These are phyloP conservation scores for Nomada ferruginata DNA, from an alignment of 2,888 invertebrate genomes.

Conservation along the genomic window DNA sequence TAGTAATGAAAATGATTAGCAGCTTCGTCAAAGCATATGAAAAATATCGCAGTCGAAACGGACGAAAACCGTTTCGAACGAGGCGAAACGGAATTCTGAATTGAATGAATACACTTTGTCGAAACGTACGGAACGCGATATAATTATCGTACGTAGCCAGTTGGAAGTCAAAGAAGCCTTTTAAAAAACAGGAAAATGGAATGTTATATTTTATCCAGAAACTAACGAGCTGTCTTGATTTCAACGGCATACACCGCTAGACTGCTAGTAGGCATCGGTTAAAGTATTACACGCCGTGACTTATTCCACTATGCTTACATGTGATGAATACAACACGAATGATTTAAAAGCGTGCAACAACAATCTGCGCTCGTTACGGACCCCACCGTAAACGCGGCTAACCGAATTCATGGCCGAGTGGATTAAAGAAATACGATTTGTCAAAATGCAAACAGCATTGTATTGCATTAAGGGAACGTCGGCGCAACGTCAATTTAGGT, in stretches of 20 bases:
- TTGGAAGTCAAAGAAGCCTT: constrained; percentile 10
- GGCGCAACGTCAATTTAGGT: constrained; percentile 40
- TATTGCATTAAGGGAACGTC: constrained; percentile 38
- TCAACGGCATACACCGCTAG: background rate
- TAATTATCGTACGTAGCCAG: constrained; percentile 33
- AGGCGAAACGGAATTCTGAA: background rate
- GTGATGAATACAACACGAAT: constrained; percentile 76
- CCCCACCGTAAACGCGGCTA: constrained; percentile 17
- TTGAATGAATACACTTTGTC: constrained; percentile 20
- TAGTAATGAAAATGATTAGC: too few relatives aligned
- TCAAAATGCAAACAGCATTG: constrained; percentile 21
- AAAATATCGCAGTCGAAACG: background rate
- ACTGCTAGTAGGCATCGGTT: constrained; percentile 11
- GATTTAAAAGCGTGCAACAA: constrained; percentile 52
- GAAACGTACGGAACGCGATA: constrained; percentile 4
- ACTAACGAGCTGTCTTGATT: constrained; percentile 49
- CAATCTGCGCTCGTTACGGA: constrained; percentile 28
- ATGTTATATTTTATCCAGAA: constrained; percentile 28
- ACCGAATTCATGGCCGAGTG: constrained; percentile 28
- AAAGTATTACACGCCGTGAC: constrained; percentile 46
- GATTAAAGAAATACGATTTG: constrained; percentile 33
- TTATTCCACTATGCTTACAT: constrained; percentile 66
- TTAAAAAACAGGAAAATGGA: background rate
- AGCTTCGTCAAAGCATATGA: background rate
- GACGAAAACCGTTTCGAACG: background rate